Conservation (phyloP, 2,888 invertebrate species). For the Lypha dubia region DNA sequence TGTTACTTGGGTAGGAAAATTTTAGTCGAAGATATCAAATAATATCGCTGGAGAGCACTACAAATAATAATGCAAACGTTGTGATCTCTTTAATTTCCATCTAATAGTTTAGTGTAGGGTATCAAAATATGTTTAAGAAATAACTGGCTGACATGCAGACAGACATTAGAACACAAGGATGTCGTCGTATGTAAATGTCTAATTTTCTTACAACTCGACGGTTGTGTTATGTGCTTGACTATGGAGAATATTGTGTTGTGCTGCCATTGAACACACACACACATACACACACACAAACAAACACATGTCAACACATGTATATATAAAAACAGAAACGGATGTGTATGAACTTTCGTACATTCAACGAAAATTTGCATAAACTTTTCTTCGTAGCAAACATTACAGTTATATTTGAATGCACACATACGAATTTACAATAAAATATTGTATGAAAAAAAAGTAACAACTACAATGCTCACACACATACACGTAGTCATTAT, state of each 20-base stretch:
- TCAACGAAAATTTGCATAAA: conserved; percentile 66
- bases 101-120: conserved; percentile 10
- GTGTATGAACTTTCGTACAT: conserved; percentile 43
- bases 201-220: conserved; percentile 67
- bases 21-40: no score
- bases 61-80: no score
- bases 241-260: conserved; percentile 61
- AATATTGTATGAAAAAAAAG: conserved; percentile 17
- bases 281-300: not conserved
- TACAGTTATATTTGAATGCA: conserved; percentile 64
- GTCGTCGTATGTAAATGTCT: conserved; percentile 70
- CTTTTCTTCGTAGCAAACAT: conserved; percentile 61
- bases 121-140: conserved; percentile 16
- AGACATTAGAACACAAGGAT: conserved; percentile 50
- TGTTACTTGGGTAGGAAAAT: no score
- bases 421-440: conserved; percentile 59
- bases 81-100: not conserved
- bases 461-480: not conserved
- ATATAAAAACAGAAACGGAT: conserved; percentile 15
- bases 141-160: conserved; percentile 38
- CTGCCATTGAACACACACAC: conserved; percentile 21
- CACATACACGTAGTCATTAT: not conserved
- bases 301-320: not conserved
- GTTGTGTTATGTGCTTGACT: conserved; percentile 56
- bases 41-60: no score